Base-by-base conservation (phyloP, 2,888 invertebrate species). In the Sycophila texana region DNA sequence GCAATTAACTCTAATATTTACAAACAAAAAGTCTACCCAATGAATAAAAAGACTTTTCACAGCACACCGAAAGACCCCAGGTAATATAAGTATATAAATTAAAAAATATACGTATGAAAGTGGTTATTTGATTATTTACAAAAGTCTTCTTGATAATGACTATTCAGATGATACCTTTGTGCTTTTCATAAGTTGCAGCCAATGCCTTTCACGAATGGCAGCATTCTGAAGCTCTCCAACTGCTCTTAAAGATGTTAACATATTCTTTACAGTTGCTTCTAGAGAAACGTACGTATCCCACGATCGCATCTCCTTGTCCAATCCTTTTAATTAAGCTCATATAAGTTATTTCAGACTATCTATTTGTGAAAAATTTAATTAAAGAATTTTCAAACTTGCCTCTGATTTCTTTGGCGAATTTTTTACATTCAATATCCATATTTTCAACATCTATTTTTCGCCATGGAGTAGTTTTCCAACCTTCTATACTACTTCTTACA, bases 401-500 rank as follows among this genome's bases (percentile, higher is more conserved):
- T 87, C 97, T 92, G 77, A 97, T 96, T 90, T 98, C 97, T 91
- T 99, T 98, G 1, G 98, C 97, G 90, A 99, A 99, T 89, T 98
- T 97, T 90, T 99, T 99, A 90, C 98, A 98, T 91, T 99, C 98
- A 84, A 98, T 97, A 88, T 99, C 99, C 98, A 99, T 98, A 87
- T 98, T 98, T 91, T 99, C 99, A 58, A 98, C 98, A 88, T 99
- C 98, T 81, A 99, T 98, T 89, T 98, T 97, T 77, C 97, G 93
- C 99, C 99, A 99, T 0, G 97, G 97, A 0, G 98, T 98, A 0
- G 96, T 97, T 91, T 98, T 98, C 99, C 99, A 99, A 88, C 98
- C 97, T 86, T 97, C 96, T 79, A 99, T 97, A 87, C 96, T 96
- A 4, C 97, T 96, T 84, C 94, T 94, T 2, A 99, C 98, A 84